Evolutionary conservation across 1,140 invertebrate genomes (phyloP).

Genomic region (Zaprionus tsacasi): DNA sequence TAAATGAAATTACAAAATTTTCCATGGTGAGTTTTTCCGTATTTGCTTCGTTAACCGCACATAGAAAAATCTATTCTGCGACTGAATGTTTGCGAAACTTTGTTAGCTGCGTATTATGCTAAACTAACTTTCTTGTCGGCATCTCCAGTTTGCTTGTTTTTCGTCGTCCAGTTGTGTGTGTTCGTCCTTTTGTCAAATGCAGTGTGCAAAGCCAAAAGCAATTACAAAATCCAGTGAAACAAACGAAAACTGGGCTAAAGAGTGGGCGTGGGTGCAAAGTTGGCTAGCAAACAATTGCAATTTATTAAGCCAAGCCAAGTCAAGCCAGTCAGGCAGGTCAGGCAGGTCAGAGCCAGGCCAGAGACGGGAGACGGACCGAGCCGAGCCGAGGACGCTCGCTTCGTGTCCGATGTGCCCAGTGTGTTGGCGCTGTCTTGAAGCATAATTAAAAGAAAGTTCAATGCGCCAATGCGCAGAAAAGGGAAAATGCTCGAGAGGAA

Average conservation of each 20-base stretch:
- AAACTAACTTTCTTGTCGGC: constrained; percentile 71
- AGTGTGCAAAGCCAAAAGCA: constrained; percentile 66
- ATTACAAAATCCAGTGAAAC: constrained; percentile 67
- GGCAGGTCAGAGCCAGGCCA: not conserved
- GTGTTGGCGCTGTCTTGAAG: constrained; percentile 37
- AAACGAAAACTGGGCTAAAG: constrained; percentile 57
- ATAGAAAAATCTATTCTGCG: constrained; percentile 54
- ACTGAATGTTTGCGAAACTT: constrained; percentile 73
- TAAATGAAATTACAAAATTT: constrained; percentile 43
- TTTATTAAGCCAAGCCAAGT: constrained; percentile 66
- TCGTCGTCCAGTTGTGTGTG: not conserved
- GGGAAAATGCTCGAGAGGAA: constrained; percentile 11
- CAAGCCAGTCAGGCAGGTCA: not conserved
- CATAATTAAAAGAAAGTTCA: constrained; percentile 81
- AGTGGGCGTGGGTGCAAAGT: constrained; percentile 56
- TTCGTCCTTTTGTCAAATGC: constrained; percentile 68
- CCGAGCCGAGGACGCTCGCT: constrained; percentile 53
- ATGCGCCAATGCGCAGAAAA: constrained; percentile 55
- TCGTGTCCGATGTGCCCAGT: constrained; percentile 62
- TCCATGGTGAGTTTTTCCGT: constrained; percentile 54
- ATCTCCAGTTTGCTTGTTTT: constrained; percentile 27
- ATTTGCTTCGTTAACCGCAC: constrained; percentile 80
- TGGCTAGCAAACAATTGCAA: constrained; percentile 79
- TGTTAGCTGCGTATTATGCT: constrained; percentile 75
- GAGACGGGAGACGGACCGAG: not conserved